phyloP scores from a whole-genome alignment of 2,888 invertebrate genomes.

The Hemicrepidius hirtus region DNA sequence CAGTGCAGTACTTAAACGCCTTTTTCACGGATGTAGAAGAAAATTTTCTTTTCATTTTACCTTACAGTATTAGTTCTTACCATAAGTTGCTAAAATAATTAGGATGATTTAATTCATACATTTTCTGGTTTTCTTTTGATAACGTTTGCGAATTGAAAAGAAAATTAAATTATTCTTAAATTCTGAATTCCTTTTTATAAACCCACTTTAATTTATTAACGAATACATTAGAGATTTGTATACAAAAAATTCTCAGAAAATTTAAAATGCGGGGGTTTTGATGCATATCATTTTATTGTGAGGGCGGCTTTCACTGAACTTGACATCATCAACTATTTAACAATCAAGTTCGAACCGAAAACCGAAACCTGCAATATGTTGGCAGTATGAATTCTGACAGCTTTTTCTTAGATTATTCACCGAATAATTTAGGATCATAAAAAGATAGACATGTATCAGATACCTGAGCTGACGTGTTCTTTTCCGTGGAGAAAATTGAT shows the following conservation, averaged over 20 bases:
- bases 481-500: background rate
- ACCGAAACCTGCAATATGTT: too few relatives aligned
- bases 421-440: background rate
- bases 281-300: too few relatives aligned
- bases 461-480: background rate
- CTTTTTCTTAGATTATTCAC: background rate
- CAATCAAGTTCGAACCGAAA: too few relatives aligned
- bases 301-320: too few relatives aligned
- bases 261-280: too few relatives aligned
- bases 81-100: too few relatives aligned
- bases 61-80: too few relatives aligned
- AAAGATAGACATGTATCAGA: constrained; percentile 8
- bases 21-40: background rate
- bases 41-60: background rate
- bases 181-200: constrained; percentile 8
- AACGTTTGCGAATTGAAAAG: background rate
- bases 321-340: too few relatives aligned
- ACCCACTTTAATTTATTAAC: background rate
- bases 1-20: background rate
- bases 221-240: too few relatives aligned
- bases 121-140: background rate
- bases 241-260: too few relatives aligned
- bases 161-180: constrained; percentile 7
- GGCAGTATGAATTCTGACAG: too few relatives aligned
- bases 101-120: background rate